phyloP scores from a whole-genome alignment of 35 echinoderm and acorn worm species.

The Strongylocentrotus purpuratus region DNA sequence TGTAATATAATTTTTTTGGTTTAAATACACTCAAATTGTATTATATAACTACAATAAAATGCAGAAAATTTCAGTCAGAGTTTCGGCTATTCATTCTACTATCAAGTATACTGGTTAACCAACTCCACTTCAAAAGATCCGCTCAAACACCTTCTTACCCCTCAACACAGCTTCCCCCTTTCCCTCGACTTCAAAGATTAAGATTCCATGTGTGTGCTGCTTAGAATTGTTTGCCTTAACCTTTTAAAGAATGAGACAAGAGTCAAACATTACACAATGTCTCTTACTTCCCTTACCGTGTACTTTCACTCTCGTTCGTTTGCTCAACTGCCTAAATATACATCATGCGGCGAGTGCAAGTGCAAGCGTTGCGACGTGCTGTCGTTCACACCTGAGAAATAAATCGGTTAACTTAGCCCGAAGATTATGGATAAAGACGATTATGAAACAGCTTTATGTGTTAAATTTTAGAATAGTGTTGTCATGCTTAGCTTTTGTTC shows the following conservation, averaged over 20 bases:
- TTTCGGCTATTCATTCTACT: too few relatives aligned
- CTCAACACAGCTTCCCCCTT: neutral
- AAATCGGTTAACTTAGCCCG: too few relatives aligned
- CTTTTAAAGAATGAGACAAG: neutral
- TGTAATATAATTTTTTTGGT: too few relatives aligned
- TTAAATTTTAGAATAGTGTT: too few relatives aligned
- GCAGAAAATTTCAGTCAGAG: too few relatives aligned
- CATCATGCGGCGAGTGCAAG: neutral
- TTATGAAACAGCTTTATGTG: too few relatives aligned
- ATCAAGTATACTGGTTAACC: neutral
- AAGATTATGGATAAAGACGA: too few relatives aligned
- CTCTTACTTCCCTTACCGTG: neutral
- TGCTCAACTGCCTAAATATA: constrained; percentile 17
- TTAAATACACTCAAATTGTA: too few relatives aligned
- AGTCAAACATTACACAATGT: constrained; percentile 17
- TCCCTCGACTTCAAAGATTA: neutral
- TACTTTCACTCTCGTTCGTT: neutral
- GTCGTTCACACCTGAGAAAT: neutral
- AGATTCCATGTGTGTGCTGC: neutral
- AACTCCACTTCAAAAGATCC: neutral
- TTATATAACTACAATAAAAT: too few relatives aligned
- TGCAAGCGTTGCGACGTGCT: neutral
- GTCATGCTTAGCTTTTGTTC: too few relatives aligned
- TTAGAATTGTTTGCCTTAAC: constrained; percentile 6
- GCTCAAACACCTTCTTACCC: neutral